Evolutionary conservation across 1,140 invertebrate genomes (phyloP).

Genomic region (Mamestra configurata): DNA sequence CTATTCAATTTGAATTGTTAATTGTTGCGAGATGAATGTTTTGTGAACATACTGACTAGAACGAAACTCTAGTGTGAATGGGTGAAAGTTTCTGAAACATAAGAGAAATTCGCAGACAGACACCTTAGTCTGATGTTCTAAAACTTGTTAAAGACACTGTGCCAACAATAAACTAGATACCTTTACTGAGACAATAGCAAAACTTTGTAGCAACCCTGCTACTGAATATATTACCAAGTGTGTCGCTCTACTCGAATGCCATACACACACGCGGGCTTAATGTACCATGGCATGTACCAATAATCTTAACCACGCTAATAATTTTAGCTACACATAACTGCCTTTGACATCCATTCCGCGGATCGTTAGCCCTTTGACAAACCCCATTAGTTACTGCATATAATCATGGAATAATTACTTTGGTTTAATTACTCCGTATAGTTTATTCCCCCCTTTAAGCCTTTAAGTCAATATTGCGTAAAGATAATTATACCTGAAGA

Average conservation of each 20-base stretch:
- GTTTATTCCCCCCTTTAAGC: constrained; percentile 29
- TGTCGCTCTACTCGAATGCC: not conserved
- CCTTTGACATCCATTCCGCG: constrained; percentile 43
- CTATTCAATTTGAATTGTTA: not conserved
- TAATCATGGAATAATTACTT: constrained; percentile 51
- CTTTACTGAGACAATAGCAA: constrained; percentile 24
- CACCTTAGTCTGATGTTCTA: constrained; percentile 6
- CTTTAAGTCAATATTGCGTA: constrained; percentile 15
- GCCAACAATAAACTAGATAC: constrained; percentile 25
- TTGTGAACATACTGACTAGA: not conserved
- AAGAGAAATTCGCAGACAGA: not conserved
- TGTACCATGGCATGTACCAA: constrained; percentile 25
- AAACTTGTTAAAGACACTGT: constrained; percentile 5
- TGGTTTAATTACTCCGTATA: constrained; percentile 38
- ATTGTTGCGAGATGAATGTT: not conserved
- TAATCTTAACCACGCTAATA: constrained; percentile 40
- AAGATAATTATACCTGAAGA: constrained; percentile 56
- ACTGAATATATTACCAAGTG: constrained; percentile 10
- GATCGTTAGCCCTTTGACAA: constrained; percentile 47
- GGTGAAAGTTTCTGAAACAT: constrained; percentile 9
- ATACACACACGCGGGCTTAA: constrained; percentile 4
- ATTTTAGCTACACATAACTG: constrained; percentile 40
- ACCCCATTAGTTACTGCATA: constrained; percentile 47
- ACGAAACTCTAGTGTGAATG: not conserved
- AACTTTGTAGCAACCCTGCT: constrained; percentile 24